phyloP scores from a whole-genome alignment of 2,797 vertebrate species.

The Betta splendens region DNA sequence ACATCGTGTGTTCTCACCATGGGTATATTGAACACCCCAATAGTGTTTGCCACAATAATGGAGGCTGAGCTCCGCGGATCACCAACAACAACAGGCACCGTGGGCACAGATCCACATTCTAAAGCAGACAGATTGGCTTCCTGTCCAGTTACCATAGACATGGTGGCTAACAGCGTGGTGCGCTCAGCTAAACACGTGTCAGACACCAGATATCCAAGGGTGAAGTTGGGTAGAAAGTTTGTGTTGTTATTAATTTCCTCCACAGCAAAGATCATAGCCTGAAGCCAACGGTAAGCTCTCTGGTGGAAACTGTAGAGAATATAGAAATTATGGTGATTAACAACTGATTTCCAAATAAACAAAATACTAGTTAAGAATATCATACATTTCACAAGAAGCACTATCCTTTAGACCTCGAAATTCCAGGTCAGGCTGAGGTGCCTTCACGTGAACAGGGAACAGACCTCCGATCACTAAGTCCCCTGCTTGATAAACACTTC shows the following conservation, averaged over 20 bases:
- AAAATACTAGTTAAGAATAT: slow-evolving; percentile 7
- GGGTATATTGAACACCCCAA: slow-evolving; percentile 62
- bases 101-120: slow-evolving; percentile 36
- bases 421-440: slow-evolving; percentile 40
- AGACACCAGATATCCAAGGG: slow-evolving; percentile 61
- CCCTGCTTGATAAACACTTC: slow-evolving; percentile 56
- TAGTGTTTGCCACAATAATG: slow-evolving; percentile 60
- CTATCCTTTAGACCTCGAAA: slow-evolving; percentile 26
- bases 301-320: slow-evolving; percentile 26
- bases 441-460: slow-evolving; percentile 53
- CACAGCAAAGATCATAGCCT: slow-evolving; percentile 61
- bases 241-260: slow-evolving; percentile 68
- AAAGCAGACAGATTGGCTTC: slow-evolving; percentile 32
- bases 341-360: background rate
- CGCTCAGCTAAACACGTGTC: slow-evolving; percentile 61
- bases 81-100: slow-evolving; percentile 58
- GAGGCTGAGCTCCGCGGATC: slow-evolving; percentile 58
- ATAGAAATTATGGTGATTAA: no score
- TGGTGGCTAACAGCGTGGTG: slow-evolving; percentile 52
- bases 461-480: slow-evolving; percentile 55
- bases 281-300: slow-evolving; percentile 55
- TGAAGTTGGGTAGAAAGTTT: slow-evolving; percentile 55
- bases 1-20: slow-evolving; percentile 47
- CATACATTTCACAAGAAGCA: slow-evolving; percentile 40
- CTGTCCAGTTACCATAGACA: slow-evolving; percentile 55